Evolutionary conservation across 2,888 invertebrate genomes (phyloP).

Genomic region (Hylaea fasciaria): DNA sequence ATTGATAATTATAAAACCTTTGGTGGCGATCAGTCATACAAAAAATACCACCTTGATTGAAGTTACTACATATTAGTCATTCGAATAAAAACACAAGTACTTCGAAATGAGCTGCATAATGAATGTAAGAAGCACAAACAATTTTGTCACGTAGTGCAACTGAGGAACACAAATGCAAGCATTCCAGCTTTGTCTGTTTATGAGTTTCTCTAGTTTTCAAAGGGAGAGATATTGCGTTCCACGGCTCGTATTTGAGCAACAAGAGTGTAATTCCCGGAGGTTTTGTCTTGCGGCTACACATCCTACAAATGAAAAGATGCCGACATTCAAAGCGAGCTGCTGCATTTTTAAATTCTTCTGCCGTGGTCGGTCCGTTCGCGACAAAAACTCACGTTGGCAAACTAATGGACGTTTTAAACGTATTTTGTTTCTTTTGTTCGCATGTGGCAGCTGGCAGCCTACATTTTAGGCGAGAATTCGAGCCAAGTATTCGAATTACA

Average conservation of each 20-base stretch:
- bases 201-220: constrained; percentile 77
- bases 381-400: constrained; percentile 54
- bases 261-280: constrained; percentile 79
- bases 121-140: constrained; percentile 44
- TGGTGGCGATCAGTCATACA: too few species aligned
- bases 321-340: constrained; percentile 68
- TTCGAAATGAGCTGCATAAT: too few species aligned
- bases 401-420: constrained; percentile 65
- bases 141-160: constrained; percentile 53
- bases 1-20: too few species aligned
- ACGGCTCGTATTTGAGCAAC: constrained; percentile 75
- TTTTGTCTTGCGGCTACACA: constrained; percentile 78
- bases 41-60: too few species aligned
- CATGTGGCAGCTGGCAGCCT: constrained; percentile 37
- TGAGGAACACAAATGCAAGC: constrained; percentile 60
- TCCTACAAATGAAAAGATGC: constrained; percentile 77
- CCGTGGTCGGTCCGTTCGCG: constrained; percentile 54
- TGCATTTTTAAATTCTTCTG: constrained; percentile 74
- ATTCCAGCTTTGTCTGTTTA: constrained; percentile 73
- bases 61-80: too few species aligned
- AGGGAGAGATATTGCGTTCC: constrained; percentile 75
- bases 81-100: too few species aligned
- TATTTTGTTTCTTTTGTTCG: constrained; percentile 50
- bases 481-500: constrained; percentile 58
- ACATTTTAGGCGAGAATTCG: constrained; percentile 37